Percentiles rank a stretch among this genome's conserved stretches.
These are phyloP conservation scores for Dastarcus helophoroides DNA, from an alignment of 2,888 invertebrate species.

Conservation along the genomic window DNA sequence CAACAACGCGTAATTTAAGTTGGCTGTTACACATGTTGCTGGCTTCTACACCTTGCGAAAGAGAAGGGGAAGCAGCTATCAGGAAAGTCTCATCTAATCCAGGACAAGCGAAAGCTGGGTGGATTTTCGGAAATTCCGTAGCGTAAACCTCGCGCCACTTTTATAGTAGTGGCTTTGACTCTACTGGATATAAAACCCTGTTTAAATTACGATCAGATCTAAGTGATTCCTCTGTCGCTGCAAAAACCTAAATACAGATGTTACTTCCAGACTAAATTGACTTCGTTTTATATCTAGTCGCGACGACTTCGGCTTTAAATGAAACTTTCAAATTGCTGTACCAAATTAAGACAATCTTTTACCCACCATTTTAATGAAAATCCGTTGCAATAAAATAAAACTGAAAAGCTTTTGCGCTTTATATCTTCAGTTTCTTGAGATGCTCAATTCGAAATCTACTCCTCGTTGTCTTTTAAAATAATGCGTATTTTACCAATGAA, in stretches of 20 bases:
- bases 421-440: too few relatives aligned
- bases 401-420: too few relatives aligned
- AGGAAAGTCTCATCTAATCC: constrained; percentile 31
- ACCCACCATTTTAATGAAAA: too few relatives aligned
- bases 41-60: constrained; percentile 22
- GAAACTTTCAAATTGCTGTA: too few relatives aligned
- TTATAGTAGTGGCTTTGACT: constrained; percentile 26
- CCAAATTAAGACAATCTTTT: too few relatives aligned
- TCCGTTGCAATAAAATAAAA: too few relatives aligned
- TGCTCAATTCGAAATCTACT: too few relatives aligned
- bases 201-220: constrained; percentile 22
- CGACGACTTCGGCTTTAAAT: too few relatives aligned
- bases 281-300: too few relatives aligned
- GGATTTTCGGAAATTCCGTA: constrained; percentile 34
- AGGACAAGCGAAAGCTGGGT: constrained; percentile 31
- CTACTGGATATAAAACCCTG: constrained; percentile 26
- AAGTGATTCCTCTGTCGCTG: constrained; percentile 18
- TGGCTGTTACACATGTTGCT: constrained; percentile 30
- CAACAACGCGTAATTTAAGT: constrained; percentile 22
- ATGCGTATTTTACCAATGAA: too few relatives aligned
- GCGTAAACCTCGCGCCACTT: constrained; percentile 25
- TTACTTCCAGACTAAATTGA: too few relatives aligned
- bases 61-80: constrained; percentile 20
- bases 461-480: too few relatives aligned
- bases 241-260: constrained; percentile 13